phyloP scores from a whole-genome alignment of 2,888 invertebrate genomes.

The Stenoptilia bipunctidactyla region DNA sequence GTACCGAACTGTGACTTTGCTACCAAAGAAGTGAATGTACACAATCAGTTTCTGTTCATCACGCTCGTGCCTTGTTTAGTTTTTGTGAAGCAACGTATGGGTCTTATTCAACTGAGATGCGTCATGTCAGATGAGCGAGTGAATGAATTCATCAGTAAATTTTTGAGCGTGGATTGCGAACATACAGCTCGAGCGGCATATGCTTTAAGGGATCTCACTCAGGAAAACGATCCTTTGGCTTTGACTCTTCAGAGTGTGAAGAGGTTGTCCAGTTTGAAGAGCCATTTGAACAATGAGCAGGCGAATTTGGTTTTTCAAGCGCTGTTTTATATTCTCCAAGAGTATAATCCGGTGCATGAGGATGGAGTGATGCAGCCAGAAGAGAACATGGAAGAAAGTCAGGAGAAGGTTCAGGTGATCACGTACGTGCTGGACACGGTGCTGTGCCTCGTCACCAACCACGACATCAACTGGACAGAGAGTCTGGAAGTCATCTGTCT shows the following conservation, averaged over 20 bases:
- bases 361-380: conserved; percentile 24
- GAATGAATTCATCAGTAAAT: conserved; percentile 70
- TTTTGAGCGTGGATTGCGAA: conserved; percentile 74
- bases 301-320: conserved; percentile 75
- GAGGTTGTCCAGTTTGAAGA: conserved; percentile 68
- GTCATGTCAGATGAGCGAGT: conserved; percentile 56
- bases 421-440: conserved; percentile 77
- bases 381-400: conserved; percentile 30
- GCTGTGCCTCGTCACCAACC: conserved; percentile 74
- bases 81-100: conserved; percentile 25
- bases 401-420: conserved; percentile 58
- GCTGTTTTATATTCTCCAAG: conserved; percentile 72
- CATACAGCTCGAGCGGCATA: conserved; percentile 74
- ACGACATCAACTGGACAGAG: conserved; percentile 82
- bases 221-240: conserved; percentile 47
- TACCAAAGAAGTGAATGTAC: conserved; percentile 38
- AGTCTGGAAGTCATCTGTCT: conserved; percentile 82
- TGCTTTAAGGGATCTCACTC: conserved; percentile 65
- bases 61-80: conserved; percentile 74
- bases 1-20: conserved; percentile 22
- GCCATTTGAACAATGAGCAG: conserved; percentile 70
- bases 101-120: conserved; percentile 19
- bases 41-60: conserved; percentile 73
- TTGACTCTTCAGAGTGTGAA: conserved; percentile 67
- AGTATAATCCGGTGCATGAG: conserved; percentile 46